phyloP scores from a whole-genome alignment of 2,888 invertebrate genomes.

The Listrodromus nycthemerus region DNA sequence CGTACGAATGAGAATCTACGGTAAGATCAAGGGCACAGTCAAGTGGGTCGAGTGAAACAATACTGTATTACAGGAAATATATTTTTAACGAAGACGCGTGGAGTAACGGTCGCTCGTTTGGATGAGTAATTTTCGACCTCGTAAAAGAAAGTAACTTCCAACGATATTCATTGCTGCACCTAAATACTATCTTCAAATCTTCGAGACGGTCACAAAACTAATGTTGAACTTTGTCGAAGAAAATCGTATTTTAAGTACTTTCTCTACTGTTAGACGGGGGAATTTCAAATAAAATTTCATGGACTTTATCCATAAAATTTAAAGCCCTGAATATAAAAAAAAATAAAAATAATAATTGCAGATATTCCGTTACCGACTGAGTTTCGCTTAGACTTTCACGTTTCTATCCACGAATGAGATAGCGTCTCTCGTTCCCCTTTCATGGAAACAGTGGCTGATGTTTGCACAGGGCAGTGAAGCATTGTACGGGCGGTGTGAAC shows the following conservation, averaged over 20 bases:
- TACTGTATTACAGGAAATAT: slow-evolving; percentile 39
- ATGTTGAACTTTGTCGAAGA: no score
- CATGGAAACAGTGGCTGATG: background rate
- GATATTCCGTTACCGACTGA: background rate
- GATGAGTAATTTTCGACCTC: slow-evolving; percentile 18
- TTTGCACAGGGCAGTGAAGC: slow-evolving; percentile 13
- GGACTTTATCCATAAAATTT: background rate
- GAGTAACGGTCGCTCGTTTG: slow-evolving; percentile 36
- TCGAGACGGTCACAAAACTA: no score
- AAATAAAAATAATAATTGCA: background rate
- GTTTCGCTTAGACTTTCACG: background rate
- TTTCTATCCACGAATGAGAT: slow-evolving; percentile 2
- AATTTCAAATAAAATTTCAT: background rate
- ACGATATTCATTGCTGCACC: background rate
- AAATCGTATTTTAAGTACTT: no score
- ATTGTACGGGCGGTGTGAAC: slow-evolving; percentile 41
- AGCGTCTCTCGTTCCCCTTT: background rate
- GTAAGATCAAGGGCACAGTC: slow-evolving; percentile 9
- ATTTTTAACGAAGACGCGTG: slow-evolving; percentile 31
- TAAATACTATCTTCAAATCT: background rate
- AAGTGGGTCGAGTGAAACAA: slow-evolving; percentile 40
- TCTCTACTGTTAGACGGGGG: background rate
- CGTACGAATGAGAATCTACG: background rate
- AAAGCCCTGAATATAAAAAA: background rate
- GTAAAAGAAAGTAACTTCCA: slow-evolving; percentile 1